These are phyloP conservation scores for Ellobium chinense DNA, from an alignment of 2,888 invertebrate genomes.

Conservation along the genomic window DNA sequence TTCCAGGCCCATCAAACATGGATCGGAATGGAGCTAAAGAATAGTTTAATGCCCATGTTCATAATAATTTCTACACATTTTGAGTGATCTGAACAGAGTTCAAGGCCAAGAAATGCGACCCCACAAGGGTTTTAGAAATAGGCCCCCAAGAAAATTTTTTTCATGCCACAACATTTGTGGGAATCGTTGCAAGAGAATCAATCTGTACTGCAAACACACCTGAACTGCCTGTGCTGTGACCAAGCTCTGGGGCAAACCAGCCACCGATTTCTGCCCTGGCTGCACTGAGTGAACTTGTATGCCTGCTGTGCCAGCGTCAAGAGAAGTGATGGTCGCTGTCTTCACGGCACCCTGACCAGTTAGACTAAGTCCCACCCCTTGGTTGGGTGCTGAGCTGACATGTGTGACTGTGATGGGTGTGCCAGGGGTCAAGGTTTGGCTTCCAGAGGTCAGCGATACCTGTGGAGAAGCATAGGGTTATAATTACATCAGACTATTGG, in stretches of 20 bases:
- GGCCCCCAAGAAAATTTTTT: too few relatives aligned
- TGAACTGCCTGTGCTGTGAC: constrained; percentile 50
- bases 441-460: constrained; percentile 60
- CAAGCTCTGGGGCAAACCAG: constrained; percentile 58
- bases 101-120: too few relatives aligned
- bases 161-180: too few relatives aligned
- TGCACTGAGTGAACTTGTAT: constrained; percentile 56
- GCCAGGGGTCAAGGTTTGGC: constrained; percentile 62
- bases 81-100: too few relatives aligned
- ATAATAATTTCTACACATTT: too few relatives aligned
- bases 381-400: constrained; percentile 42
- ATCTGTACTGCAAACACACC: not conserved
- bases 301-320: constrained; percentile 45
- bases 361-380: constrained; percentile 28
- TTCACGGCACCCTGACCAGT: constrained; percentile 52
- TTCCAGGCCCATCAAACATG: too few relatives aligned
- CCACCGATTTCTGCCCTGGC: constrained; percentile 55
- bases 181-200: too few relatives aligned
- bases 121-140: too few relatives aligned
- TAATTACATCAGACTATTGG: not conserved
- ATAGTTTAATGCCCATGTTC: too few relatives aligned
- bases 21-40: too few relatives aligned
- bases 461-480: constrained; percentile 44
- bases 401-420: constrained; percentile 55
- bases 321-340: constrained; percentile 54